Evolutionary conservation across 2,797 vertebrate genomes (phyloP).

Genomic region (Myiothlypis chrysogaster): DNA sequence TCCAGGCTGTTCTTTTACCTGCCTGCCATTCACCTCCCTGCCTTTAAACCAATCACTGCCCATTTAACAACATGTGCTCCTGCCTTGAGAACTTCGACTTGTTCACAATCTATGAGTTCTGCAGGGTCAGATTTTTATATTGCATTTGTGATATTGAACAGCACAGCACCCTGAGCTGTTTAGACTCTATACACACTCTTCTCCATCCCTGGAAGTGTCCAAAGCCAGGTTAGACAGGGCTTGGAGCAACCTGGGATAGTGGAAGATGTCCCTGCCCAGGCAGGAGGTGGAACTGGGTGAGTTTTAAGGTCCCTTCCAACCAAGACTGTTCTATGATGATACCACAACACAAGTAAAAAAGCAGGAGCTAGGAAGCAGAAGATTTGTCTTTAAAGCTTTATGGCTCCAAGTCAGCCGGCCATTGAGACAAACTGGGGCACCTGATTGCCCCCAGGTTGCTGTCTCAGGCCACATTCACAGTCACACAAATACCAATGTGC

Average conservation of each 20-base stretch:
- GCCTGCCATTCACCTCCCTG: background rate
- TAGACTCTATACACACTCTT: background rate
- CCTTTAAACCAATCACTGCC: background rate
- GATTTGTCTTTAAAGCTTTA: background rate
- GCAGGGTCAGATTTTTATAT: background rate
- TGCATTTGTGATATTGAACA: background rate
- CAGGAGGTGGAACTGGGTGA: background rate
- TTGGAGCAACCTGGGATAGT: background rate
- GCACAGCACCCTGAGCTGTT: background rate
- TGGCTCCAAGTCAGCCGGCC: background rate
- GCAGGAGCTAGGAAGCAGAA: background rate
- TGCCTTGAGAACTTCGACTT: background rate
- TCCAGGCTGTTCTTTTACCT: background rate
- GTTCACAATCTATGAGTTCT: background rate
- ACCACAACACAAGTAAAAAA: background rate
- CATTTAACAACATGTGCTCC: background rate
- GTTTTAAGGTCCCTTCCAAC: background rate
- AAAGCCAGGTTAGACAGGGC: background rate
- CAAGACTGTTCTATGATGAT: rapidly evolving
- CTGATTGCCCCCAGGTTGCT: background rate
- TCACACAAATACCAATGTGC: background rate
- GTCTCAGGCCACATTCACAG: background rate
- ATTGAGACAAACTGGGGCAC: rapidly evolving
- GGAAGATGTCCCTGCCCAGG: background rate
- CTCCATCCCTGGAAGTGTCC: background rate